Conservation (phyloP, 2,113 vertebrate genomes). For the Sinocyclocheilus anshuiensis region DNA sequence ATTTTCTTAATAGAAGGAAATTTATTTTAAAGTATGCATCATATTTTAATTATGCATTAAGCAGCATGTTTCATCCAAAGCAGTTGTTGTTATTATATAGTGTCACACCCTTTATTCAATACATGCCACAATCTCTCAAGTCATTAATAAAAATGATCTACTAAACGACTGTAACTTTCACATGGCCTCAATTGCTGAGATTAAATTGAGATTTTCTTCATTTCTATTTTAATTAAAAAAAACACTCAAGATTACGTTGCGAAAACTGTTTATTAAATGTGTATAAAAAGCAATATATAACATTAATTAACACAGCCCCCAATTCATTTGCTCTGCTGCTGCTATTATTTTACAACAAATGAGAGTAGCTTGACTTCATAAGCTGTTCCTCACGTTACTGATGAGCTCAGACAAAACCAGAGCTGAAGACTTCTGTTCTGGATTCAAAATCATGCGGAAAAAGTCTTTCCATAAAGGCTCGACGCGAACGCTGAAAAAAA, state of each 20-base stretch:
- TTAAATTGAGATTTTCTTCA: not conserved
- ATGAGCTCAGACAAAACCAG: slow-evolving; percentile 59
- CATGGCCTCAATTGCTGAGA: not conserved
- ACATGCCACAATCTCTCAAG: not conserved
- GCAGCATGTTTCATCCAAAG: not conserved
- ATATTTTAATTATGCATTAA: not conserved
- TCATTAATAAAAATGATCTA: not conserved
- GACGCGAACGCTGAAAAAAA: not conserved
- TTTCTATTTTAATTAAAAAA: not conserved
- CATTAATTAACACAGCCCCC: not conserved
- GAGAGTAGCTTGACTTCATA: slow-evolving; percentile 3
- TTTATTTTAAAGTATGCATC: not conserved
- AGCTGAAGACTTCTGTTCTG: not conserved
- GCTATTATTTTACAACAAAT: not conserved
- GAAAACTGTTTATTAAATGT: slow-evolving; percentile 16
- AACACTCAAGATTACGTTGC: not conserved
- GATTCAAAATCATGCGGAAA: slow-evolving; percentile 63
- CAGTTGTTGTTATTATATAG: not conserved
- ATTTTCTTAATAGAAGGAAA: not conserved
- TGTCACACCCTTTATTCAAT: not conserved
- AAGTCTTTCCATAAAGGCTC: slow-evolving; percentile 51
- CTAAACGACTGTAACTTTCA: not conserved
- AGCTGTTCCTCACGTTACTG: slow-evolving; percentile 19
- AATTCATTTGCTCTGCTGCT: not conserved
- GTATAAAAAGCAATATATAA: slow-evolving; percentile 6